These are phyloP conservation scores for Ennomos quercinarius DNA, from an alignment of 2,888 invertebrate genomes.

Conservation along the genomic window DNA sequence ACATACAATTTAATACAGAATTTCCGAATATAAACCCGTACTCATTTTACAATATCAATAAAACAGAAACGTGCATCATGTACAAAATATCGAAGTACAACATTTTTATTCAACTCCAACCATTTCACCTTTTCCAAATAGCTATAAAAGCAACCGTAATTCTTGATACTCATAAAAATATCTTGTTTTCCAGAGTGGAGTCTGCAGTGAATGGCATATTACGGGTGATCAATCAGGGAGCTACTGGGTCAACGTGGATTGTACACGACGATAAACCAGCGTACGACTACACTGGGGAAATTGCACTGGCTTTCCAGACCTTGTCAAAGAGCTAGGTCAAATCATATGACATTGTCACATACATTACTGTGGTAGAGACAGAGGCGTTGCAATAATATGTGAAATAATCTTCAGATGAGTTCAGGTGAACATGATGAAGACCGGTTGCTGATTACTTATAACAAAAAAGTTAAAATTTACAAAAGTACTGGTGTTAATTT, in stretches of 20 bases:
- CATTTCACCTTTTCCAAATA: constrained; percentile 6
- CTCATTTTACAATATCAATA: constrained; percentile 1
- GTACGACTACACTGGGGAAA: constrained; percentile 58
- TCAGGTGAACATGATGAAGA: too few species aligned
- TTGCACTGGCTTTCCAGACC: constrained; percentile 56
- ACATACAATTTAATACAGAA: too few species aligned
- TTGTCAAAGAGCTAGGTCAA: constrained; percentile 46
- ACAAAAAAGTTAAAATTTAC: too few species aligned
- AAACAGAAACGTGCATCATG: neutral
- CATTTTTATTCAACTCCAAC: constrained; percentile 22
- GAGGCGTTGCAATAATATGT: too few species aligned
- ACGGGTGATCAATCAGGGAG: constrained; percentile 64
- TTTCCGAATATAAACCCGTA: neutral
- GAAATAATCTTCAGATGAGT: too few species aligned
- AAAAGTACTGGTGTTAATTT: too few species aligned
- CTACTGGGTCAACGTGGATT: constrained; percentile 72
- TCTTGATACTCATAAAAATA: constrained; percentile 24
- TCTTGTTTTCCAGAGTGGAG: constrained; percentile 62
- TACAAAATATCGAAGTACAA: neutral
- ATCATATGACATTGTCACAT: constrained; percentile 6
- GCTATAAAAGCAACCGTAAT: constrained; percentile 22
- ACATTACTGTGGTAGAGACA: too few species aligned
- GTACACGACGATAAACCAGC: constrained; percentile 69
- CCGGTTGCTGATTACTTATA: too few species aligned
- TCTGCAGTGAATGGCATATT: constrained; percentile 74